Percentiles rank a stretch among this genome's conserved stretches.
These are phyloP conservation scores for Fopius arisanus DNA, from an alignment of 1,140 invertebrate species.

Conservation along the genomic window DNA sequence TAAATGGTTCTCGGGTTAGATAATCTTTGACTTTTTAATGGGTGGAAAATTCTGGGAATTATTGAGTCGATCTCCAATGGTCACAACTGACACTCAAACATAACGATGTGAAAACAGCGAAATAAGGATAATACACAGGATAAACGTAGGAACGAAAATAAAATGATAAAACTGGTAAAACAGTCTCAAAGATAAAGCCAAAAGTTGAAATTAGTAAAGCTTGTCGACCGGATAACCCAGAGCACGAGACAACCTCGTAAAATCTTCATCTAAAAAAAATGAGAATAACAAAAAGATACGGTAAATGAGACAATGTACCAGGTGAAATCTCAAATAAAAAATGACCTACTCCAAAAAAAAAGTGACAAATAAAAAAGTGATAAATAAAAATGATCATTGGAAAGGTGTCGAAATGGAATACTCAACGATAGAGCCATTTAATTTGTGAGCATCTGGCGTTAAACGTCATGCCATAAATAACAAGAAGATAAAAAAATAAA, in stretches of 20 bases:
- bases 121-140: too few relatives aligned
- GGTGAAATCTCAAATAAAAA: neutral
- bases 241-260: constrained; percentile 7
- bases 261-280: constrained; percentile 1
- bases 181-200: constrained; percentile 5
- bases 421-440: constrained; percentile 37
- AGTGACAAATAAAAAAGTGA: neutral
- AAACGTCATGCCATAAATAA: constrained; percentile 33
- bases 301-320: neutral
- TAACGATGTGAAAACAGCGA: too few relatives aligned
- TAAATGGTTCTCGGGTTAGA: too few relatives aligned
- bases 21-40: too few relatives aligned
- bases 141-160: neutral
- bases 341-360: neutral
- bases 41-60: too few relatives aligned
- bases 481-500: constrained; percentile 17
- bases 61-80: too few relatives aligned
- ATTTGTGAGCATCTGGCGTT: constrained; percentile 38
- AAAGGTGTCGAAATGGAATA: constrained; percentile 22
- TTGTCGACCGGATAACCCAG: constrained; percentile 24
- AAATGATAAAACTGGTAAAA: constrained; percentile 21
- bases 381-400: constrained; percentile 8
- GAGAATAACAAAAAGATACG: neutral
- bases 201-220: constrained; percentile 33
- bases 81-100: too few relatives aligned